phyloP scores from a whole-genome alignment of 2,797 vertebrate genomes.

The Diglossa cyanea region DNA sequence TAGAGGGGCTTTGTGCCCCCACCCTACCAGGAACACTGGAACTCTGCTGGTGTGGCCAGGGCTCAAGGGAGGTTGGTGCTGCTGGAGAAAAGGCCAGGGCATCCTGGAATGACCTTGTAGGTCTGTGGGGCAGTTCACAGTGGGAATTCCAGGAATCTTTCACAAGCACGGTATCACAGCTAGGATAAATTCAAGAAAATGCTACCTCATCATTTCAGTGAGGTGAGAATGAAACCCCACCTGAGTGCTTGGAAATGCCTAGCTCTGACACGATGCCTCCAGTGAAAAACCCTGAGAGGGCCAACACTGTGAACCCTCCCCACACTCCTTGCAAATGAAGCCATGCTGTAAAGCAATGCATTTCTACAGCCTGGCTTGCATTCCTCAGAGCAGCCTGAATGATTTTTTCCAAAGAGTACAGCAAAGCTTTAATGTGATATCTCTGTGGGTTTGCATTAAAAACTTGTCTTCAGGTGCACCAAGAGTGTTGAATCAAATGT shows the following conservation, averaged over 20 bases:
- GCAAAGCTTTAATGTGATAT: neutral
- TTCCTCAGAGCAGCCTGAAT: neutral
- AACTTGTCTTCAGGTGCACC: neutral
- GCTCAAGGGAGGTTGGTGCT: neutral
- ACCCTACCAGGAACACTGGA: neutral
- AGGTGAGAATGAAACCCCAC: neutral
- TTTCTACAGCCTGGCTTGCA: neutral
- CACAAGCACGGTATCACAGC: neutral
- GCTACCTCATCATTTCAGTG: neutral
- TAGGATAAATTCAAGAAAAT: neutral
- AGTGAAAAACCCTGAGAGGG: neutral
- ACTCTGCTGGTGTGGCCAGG: rapidly evolving
- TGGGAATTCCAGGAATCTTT: neutral
- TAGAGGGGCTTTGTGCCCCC: neutral
- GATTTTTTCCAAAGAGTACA: conserved; percentile 1
- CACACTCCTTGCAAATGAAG: neutral
- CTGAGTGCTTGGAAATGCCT: neutral
- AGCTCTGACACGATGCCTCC: neutral
- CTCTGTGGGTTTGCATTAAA: conserved; percentile 18
- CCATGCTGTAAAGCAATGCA: neutral
- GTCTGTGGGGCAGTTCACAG: neutral
- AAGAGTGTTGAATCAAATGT: neutral
- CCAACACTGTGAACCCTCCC: neutral
- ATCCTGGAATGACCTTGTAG: neutral
- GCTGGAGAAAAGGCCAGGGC: neutral